Evolutionary conservation across 2,113 vertebrate species (phyloP), one percentile per base, ranked within the genome.

Genomic region (Lagopus muta): DNA sequence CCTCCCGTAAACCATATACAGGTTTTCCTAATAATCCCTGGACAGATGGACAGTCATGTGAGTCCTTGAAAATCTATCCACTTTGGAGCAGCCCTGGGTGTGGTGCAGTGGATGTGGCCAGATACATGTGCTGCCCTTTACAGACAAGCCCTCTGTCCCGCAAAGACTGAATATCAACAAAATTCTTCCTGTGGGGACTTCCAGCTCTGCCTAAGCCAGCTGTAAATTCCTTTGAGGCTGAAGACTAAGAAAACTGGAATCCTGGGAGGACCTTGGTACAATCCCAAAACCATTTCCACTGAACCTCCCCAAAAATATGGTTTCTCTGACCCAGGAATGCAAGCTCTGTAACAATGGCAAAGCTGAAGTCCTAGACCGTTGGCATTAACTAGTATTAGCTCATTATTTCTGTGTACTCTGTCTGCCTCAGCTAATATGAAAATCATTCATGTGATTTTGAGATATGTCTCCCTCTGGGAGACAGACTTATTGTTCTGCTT

Each of bases 191-290:
- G 83, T 60, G 58, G 65, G 92, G 96, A 93, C 95, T 96, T 95
- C 90, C 88, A 95, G 72, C 61, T 91, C 75, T 95, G 67, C 38
- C 52, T 0, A 3, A 81, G 79, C 86, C 96, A 96, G 91, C 89
- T 96, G 88, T 89, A 73, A 92, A 93, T 88, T 86, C 93, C 52
- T 15, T 82, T 94, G 92, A 93, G 94, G 93, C 48, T 72, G 54
- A 87, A 89, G 93, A 97, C 90, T 96, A 97, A 97, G 85, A 92
- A 34, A 92, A 72, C 30, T 82, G 97, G 94, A 97, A 96, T 97
- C 95, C 91, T 94, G 90, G 75, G 83, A 97, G 72, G 86, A 40
- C 60, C 93, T 96, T 97, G 90, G 77, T 93, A 93, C 55, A 82
- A 54, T 71, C 57, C 75, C 95, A 95, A 96, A 93, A 64, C 78